These are phyloP conservation scores for Erythrolamprus reginae DNA, from an alignment of 2,113 vertebrate species.

Conservation along the genomic window DNA sequence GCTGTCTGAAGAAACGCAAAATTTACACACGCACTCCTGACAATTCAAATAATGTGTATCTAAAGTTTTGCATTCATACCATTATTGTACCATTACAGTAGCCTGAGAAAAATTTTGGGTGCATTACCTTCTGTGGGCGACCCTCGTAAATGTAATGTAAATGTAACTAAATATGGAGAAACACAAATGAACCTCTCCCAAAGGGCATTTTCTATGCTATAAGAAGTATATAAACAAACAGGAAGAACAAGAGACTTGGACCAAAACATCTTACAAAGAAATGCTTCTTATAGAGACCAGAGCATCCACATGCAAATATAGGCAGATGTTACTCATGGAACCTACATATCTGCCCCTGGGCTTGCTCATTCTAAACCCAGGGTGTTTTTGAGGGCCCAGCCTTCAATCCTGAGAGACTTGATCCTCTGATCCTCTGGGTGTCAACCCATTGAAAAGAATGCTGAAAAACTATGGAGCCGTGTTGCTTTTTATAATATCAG, in stretches of 20 bases:
- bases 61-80: too few species aligned
- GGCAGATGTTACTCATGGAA: not conserved
- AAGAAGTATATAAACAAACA: not conserved
- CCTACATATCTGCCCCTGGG: too few species aligned
- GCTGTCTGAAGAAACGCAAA: too few species aligned
- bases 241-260: not conserved
- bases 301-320: not conserved
- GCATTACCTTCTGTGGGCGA: too few species aligned
- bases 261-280: not conserved
- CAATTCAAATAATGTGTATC: too few species aligned
- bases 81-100: too few species aligned
- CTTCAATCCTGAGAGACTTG: not conserved
- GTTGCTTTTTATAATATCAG: not conserved
- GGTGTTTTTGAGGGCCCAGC: not conserved
- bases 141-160: too few species aligned
- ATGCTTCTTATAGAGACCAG: not conserved
- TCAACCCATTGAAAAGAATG: not conserved
- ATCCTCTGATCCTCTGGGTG: not conserved
- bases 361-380: not conserved
- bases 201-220: not conserved
- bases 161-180: not conserved
- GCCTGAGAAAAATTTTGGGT: too few species aligned
- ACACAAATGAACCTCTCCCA: not conserved
- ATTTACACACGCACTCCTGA: too few species aligned
- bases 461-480: not conserved